A percentile compares a stretch with the other conserved stretches of the same genome.
These are phyloP conservation scores for Pogona vitticeps DNA, from an alignment of 2,113 vertebrate genomes.

Conservation along the genomic window DNA sequence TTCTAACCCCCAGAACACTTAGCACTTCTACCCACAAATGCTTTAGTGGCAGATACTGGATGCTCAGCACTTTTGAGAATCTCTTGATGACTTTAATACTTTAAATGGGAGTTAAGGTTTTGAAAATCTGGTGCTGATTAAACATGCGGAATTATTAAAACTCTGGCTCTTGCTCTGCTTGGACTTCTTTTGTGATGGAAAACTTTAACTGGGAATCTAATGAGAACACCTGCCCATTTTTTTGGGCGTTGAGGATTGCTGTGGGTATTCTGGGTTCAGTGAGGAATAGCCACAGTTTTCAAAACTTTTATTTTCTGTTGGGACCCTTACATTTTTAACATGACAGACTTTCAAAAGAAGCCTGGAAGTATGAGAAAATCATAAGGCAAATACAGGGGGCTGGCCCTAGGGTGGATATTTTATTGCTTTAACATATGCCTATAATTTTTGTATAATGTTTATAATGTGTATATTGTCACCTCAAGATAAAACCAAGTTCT, in stretches of 20 bases:
- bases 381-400: neutral
- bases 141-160: neutral
- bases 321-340: neutral
- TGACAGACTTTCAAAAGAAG: neutral
- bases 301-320: neutral
- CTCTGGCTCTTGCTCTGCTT: neutral
- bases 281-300: neutral
- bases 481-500: too few relatives aligned
- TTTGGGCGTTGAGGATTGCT: neutral
- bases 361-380: too few relatives aligned
- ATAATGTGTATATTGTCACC: too few relatives aligned
- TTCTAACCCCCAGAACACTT: neutral
- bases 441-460: neutral
- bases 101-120: neutral
- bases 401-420: neutral
- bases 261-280: neutral
- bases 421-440: neutral
- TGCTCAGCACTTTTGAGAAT: slow-evolving; percentile 7
- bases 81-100: slow-evolving; percentile 8
- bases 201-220: neutral
- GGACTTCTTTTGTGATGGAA: slow-evolving; percentile 3
- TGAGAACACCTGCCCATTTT: neutral
- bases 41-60: neutral
- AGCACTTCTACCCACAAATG: neutral
- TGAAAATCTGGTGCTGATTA: slow-evolving; percentile 7